phyloP scores from a whole-genome alignment of 2,113 vertebrate species.

The Cololabis saira region DNA sequence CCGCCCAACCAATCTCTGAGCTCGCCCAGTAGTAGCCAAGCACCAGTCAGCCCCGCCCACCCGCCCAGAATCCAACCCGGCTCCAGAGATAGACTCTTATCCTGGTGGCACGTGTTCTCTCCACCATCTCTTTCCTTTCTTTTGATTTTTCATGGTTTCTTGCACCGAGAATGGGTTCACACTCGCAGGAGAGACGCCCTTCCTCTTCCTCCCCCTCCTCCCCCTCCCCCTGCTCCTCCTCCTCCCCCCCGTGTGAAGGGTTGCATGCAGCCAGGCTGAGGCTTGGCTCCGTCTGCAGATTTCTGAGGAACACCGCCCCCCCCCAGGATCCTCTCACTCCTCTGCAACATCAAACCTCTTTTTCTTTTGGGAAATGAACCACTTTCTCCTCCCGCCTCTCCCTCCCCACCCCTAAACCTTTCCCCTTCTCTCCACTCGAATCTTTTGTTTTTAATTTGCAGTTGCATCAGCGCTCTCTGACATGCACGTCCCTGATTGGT shows the following conservation, averaged over 20 bases:
- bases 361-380: conserved; percentile 82
- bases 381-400: conserved; percentile 30
- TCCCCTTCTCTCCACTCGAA: conserved; percentile 49
- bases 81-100: conserved; percentile 81
- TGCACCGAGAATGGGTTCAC: conserved; percentile 61
- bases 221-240: conserved; percentile 12
- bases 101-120: conserved; percentile 87
- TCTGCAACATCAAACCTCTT: conserved; percentile 40
- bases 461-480: conserved; percentile 92
- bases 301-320: conserved; percentile 72
- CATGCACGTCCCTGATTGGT: conserved; percentile 95
- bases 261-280: conserved; percentile 80
- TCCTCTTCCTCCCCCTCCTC: conserved; percentile 22
- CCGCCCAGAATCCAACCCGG: conserved; percentile 63
- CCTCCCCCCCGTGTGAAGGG: conserved; percentile 57
- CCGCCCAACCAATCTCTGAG: conserved; percentile 86
- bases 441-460: conserved; percentile 82
- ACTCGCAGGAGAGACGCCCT: conserved; percentile 55
- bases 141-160: conserved; percentile 75
- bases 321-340: conserved; percentile 81
- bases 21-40: conserved; percentile 60
- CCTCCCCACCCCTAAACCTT: not conserved
- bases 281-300: conserved; percentile 61
- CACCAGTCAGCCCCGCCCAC: conserved; percentile 67
- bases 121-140: conserved; percentile 74